A percentile compares a stretch with the other conserved stretches of the same genome.
phyloP scores from a whole-genome alignment of 1,140 invertebrate species.

The Elymnias hypermnestra region DNA sequence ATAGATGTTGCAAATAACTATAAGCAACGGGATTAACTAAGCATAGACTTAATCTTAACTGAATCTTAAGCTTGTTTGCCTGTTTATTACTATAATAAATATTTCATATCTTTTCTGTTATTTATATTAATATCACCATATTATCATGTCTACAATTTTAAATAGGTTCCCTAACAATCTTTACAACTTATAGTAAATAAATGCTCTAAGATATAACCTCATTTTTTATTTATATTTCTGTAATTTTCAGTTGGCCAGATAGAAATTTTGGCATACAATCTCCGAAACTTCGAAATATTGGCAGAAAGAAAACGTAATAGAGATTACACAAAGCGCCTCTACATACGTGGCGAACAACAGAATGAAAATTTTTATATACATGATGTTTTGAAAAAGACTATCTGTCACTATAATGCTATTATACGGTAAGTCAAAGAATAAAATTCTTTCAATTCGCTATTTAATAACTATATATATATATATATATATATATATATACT shows the following conservation, averaged over 20 bases:
- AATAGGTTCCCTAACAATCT: too few relatives aligned
- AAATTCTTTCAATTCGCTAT: background rate
- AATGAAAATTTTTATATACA: conserved; percentile 29
- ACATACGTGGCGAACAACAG: conserved; percentile 12
- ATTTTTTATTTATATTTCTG: background rate
- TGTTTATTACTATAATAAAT: too few relatives aligned
- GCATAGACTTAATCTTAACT: too few relatives aligned
- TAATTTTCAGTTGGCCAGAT: conserved; percentile 66
- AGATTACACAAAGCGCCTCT: conserved; percentile 9
- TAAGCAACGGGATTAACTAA: too few relatives aligned
- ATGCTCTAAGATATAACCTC: too few relatives aligned
- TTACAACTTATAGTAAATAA: background rate
- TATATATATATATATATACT: too few relatives aligned
- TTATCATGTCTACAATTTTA: too few relatives aligned
- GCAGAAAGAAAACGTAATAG: conserved; percentile 40
- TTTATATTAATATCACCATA: too few relatives aligned
- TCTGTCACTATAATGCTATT: conserved; percentile 62
- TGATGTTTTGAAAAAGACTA: conserved; percentile 51
- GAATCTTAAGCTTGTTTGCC: too few relatives aligned
- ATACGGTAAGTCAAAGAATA: conserved; percentile 36
- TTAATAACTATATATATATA: too few relatives aligned
- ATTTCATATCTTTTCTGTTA: too few relatives aligned
- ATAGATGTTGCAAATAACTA: too few relatives aligned
- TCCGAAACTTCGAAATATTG: conserved; percentile 56
- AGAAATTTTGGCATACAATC: conserved; percentile 63